Evolutionary conservation across 1,140 invertebrate genomes (phyloP).

Genomic region (Copidosoma floridanum): DNA sequence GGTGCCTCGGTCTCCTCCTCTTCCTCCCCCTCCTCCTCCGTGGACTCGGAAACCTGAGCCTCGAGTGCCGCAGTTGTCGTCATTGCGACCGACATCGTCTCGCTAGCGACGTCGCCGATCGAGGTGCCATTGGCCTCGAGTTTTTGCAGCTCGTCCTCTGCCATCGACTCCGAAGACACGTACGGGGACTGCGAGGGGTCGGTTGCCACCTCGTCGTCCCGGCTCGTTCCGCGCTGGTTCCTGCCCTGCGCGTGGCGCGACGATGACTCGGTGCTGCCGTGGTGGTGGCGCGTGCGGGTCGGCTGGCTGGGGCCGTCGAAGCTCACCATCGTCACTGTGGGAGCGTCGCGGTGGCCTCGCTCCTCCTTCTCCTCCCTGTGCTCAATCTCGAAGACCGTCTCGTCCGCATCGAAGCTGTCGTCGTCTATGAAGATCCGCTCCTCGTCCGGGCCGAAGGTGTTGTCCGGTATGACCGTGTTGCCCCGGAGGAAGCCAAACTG

Average conservation of each 20-base stretch:
- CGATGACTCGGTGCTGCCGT: conserved; percentile 1
- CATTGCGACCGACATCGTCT: not conserved
- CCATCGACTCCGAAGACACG: too few relatives aligned
- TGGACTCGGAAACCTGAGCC: not conserved
- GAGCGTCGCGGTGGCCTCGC: not conserved
- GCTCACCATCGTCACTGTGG: conserved; percentile 10
- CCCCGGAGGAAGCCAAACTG: conserved; percentile 2
- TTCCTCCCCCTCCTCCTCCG: not conserved
- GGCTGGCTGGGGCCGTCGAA: not conserved
- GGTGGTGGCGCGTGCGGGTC: not conserved
- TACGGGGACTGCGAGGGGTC: too few relatives aligned
- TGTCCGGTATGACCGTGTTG: conserved; percentile 48
- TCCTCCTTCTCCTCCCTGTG: conserved; percentile 11
- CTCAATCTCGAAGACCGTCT: conserved; percentile 35
- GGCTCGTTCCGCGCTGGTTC: not conserved
- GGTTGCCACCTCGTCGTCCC: not conserved
- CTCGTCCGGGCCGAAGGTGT: conserved; percentile 50
- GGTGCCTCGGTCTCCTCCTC: not conserved
- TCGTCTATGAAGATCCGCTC: conserved; percentile 53
- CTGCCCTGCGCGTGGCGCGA: not conserved
- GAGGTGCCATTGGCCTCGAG: not conserved
- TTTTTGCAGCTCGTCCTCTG: too few relatives aligned
- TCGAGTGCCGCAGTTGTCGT: not conserved
- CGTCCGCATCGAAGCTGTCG: conserved; percentile 44
- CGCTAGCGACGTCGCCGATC: not conserved